phyloP scores from a whole-genome alignment of 2,113 vertebrate species.

The Ibidorhyncha struthersii region DNA sequence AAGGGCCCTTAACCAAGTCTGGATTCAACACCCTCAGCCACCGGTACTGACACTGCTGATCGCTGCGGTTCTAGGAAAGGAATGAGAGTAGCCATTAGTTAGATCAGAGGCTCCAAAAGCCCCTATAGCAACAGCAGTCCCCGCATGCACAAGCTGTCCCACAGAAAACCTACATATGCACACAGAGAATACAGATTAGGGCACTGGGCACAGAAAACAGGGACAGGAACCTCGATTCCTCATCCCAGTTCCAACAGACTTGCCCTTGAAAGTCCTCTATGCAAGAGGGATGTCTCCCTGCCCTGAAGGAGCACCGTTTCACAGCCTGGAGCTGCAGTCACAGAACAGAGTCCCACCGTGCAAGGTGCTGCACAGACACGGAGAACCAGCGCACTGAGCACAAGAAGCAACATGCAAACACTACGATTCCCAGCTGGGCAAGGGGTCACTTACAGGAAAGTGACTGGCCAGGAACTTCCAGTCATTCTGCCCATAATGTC shows the following conservation, averaged over 20 bases:
- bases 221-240: neutral
- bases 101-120: neutral
- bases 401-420: neutral
- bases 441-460: constrained; percentile 84
- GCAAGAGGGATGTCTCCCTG: neutral
- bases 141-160: neutral
- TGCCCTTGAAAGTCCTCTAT: fast-evolving
- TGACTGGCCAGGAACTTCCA: constrained; percentile 91
- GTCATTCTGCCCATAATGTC: constrained; percentile 85
- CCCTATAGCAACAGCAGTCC: neutral
- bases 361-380: neutral
- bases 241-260: neutral
- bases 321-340: neutral
- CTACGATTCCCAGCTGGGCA: neutral
- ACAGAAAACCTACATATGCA: neutral
- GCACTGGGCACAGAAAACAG: neutral
- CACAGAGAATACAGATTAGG: neutral
- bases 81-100: neutral
- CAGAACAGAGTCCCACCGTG: neutral
- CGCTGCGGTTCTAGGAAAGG: constrained; percentile 85
- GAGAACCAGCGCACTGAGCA: neutral
- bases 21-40: constrained; percentile 96
- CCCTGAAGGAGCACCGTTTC: neutral
- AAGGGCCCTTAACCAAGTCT: constrained; percentile 94
- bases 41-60: constrained; percentile 95